Evolutionary conservation across 1,140 invertebrate species (phyloP), one percentile per base, ranked within the genome.

Genomic region (Yoshiicerus persimilis): DNA sequence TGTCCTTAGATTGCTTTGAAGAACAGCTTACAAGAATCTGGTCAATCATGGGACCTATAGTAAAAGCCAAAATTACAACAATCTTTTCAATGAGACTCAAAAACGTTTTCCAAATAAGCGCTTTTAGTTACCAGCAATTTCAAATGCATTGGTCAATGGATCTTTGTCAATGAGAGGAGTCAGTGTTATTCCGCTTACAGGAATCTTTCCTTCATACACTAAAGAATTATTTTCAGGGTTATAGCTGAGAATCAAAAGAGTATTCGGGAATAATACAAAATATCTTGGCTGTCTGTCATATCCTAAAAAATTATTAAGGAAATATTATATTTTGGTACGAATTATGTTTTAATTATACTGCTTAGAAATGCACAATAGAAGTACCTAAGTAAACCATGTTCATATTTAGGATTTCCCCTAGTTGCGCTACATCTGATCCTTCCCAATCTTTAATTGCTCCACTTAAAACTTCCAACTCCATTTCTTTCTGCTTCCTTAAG

Each of bases 361-460:
- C n/a, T 8, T 64, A n/a, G 13, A 13, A 13, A 13, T 13, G 6
- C 23, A 27, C 10, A 66, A 66, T 85, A 85, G 38, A 84, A 87
- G 38, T 88, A 88, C 89, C 86, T 39, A 90, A 38, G 77, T 88
- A 86, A n/a, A 91, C 91, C 23, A 91, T 70, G 64, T 91, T 91
- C 94, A 97, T 96, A 90, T 97, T 95, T 88, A 97, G 93, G 25
- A 97, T 96, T 89, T 96, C 95, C 4, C 96, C 96, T 27, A 98
- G 92, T 8, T 94, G 94, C 13, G 93, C 93, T 25, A 97, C 92
- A 91, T 96, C 97, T 90, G 97, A 96, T n/a, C 97, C 97, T 92
- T 98, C 97, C 97, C 97, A 99, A 3, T 96, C 97, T 89, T 96
- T 95, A n/a, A 99, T 96, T 30, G 96, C 96, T 6, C 97, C 97